These are phyloP conservation scores for Plectropomus leopardus DNA, from an alignment of 2,113 vertebrate species.

Conservation along the genomic window DNA sequence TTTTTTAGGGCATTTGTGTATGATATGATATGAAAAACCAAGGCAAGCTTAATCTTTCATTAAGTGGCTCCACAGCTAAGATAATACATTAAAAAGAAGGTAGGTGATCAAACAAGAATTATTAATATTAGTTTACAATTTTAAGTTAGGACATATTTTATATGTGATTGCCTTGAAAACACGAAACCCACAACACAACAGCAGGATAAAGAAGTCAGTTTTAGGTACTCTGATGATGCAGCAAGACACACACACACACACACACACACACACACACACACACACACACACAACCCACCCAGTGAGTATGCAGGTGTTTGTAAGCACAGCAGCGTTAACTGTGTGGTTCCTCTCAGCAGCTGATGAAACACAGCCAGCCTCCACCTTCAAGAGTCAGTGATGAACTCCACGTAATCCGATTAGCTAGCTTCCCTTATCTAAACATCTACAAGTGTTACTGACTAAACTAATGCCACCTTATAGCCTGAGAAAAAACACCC, in stretches of 20 bases:
- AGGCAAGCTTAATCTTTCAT: not conserved
- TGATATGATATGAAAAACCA: not conserved
- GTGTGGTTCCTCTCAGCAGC: conserved; percentile 69
- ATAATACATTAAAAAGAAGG: not conserved
- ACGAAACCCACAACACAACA: not conserved
- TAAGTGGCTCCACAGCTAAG: not conserved
- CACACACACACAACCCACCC: conserved; percentile 15
- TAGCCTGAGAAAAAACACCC: conserved; percentile 73
- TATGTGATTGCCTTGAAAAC: not conserved
- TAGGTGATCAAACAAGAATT: too few species aligned
- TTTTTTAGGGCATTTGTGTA: not conserved
- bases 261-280: conserved; percentile 16
- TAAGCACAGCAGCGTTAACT: conserved; percentile 54
- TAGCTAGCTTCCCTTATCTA: conserved; percentile 74
- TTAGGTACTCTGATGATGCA: conserved; percentile 1
- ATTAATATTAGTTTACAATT: not conserved
- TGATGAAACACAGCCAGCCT: conserved; percentile 78
- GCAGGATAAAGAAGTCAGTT: conserved; percentile 12
- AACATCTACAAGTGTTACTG: conserved; percentile 82
- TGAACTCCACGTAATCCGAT: conserved; percentile 69
- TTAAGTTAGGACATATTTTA: not conserved
- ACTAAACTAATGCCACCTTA: conserved; percentile 73
- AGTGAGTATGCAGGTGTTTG: conserved; percentile 84
- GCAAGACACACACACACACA: conserved; percentile 7
- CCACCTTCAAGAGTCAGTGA: conserved; percentile 60